Conservation (phyloP, 2,797 vertebrate species). For the Enteromius mattozi region DNA sequence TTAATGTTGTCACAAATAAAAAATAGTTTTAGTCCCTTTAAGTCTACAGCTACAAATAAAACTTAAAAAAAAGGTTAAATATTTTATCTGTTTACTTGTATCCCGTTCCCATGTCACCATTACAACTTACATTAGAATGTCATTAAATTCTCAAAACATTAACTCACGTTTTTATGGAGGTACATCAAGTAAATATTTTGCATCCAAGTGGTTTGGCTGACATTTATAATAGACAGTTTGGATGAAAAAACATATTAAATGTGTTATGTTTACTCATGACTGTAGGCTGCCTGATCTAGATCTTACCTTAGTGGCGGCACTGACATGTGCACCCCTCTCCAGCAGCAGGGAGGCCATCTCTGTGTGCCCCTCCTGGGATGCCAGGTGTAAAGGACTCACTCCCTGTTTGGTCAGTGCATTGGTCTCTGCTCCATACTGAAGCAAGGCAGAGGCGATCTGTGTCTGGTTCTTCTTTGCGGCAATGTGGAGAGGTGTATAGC, state of each 20-base stretch:
- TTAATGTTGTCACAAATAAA: background rate
- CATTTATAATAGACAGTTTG: background rate
- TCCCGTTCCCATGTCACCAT: background rate
- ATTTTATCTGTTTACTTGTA: background rate
- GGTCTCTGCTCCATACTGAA: conserved; percentile 89
- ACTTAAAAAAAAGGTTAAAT: background rate
- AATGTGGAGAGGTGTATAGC: conserved; percentile 95
- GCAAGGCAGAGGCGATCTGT: conserved; percentile 85
- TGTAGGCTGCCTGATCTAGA: conserved; percentile 45
- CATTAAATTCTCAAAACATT: background rate
- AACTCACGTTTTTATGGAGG: background rate
- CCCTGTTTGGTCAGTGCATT: conserved; percentile 93
- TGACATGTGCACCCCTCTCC: conserved; percentile 88
- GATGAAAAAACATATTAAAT: background rate
- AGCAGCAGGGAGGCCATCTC: conserved; percentile 91
- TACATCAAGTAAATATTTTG: background rate
- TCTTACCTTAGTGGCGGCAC: conserved; percentile 91
- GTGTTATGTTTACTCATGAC: background rate
- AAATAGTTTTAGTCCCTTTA: background rate
- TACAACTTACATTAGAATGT: background rate
- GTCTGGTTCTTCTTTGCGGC: conserved; percentile 97
- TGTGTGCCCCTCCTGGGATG: conserved; percentile 95
- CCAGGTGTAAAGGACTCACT: conserved; percentile 94
- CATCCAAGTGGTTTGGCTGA: background rate
- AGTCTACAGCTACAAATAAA: background rate